A percentile compares a stretch with the other conserved stretches of the same genome.
Evolutionary conservation across 2,888 invertebrate genomes (phyloP).

Genomic region (Rhimphoctona megacephalus): DNA sequence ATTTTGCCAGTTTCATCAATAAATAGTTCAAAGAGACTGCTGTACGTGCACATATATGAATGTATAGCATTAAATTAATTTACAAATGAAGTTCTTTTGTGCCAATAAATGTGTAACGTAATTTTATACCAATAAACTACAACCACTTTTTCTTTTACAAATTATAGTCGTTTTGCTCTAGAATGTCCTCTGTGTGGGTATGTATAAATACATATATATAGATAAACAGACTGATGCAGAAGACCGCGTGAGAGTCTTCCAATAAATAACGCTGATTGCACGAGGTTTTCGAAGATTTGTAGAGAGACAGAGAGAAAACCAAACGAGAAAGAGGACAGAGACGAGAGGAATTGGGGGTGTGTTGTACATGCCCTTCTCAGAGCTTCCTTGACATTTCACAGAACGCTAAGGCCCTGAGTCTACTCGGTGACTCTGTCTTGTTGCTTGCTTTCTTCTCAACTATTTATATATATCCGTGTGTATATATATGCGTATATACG

Average conservation of each 20-base stretch:
- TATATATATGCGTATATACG: neutral
- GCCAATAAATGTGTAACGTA: neutral
- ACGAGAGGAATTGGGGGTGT: slow-evolving; percentile 21
- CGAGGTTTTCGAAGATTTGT: slow-evolving; percentile 67
- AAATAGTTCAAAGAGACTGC: slow-evolving; percentile 23
- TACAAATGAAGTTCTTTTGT: neutral
- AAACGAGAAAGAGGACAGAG: slow-evolving; percentile 1
- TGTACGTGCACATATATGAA: neutral
- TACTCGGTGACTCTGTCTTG: slow-evolving; percentile 46
- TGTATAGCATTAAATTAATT: neutral
- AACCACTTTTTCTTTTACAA: neutral
- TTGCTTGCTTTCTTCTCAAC: slow-evolving; percentile 25
- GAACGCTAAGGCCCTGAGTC: slow-evolving; percentile 46
- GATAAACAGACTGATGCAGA: slow-evolving; percentile 44
- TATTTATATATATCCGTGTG: neutral
- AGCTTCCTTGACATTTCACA: slow-evolving; percentile 67
- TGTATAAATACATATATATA: neutral
- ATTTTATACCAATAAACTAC: neutral
- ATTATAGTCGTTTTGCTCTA: neutral
- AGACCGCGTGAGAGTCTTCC: slow-evolving; percentile 61
- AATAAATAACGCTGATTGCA: slow-evolving; percentile 73
- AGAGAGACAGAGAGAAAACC: slow-evolving; percentile 27
- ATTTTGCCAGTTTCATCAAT: slow-evolving; percentile 26
- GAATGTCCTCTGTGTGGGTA: slow-evolving; percentile 6
- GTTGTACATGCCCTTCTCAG: slow-evolving; percentile 41